Percentiles rank a stretch among this genome's conserved stretches.
Conservation (phyloP, 2,888 invertebrate genomes). For the Drosophila differens region DNA sequence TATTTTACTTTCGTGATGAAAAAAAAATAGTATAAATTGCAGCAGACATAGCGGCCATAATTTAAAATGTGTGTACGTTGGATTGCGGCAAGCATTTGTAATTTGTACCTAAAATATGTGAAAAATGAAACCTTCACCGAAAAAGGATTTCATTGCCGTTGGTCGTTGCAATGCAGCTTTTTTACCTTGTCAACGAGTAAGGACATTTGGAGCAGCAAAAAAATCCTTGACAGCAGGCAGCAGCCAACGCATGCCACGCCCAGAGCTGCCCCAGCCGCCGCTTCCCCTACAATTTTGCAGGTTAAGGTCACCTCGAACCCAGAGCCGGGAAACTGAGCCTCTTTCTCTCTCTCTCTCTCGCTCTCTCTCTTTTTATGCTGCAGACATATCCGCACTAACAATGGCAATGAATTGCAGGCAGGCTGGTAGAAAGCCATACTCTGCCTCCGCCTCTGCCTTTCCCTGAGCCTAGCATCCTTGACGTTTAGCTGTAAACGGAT, state of each 20-base stretch:
- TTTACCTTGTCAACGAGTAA: constrained; percentile 61
- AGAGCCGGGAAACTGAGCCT: constrained; percentile 3
- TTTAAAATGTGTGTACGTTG: constrained; percentile 28
- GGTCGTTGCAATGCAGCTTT: constrained; percentile 38
- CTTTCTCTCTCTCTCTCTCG: constrained; percentile 21
- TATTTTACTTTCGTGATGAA: constrained; percentile 36
- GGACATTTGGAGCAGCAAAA: constrained; percentile 33
- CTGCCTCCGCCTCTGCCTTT: background rate
- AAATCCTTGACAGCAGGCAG: constrained; percentile 56
- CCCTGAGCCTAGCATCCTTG: constrained; percentile 36
- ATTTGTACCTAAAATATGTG: constrained; percentile 32
- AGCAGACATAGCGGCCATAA: constrained; percentile 1
- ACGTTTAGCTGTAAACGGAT: constrained; percentile 73
- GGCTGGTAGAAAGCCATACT: constrained; percentile 10
- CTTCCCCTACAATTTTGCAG: constrained; percentile 44
- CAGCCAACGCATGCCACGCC: constrained; percentile 66
- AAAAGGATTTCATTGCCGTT: constrained; percentile 62
- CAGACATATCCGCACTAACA: constrained; percentile 68
- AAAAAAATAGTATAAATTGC: constrained; percentile 20
- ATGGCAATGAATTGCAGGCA: constrained; percentile 69
- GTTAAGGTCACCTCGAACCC: constrained; percentile 66
- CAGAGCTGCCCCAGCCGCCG: constrained; percentile 19
- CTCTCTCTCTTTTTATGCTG: constrained; percentile 56
- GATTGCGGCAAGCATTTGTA: background rate
- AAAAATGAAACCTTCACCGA: constrained; percentile 38